A percentile compares a stretch with the other conserved stretches of the same genome.
phyloP scores from a whole-genome alignment of 2,888 invertebrate species.

The Heliconius aoede region DNA sequence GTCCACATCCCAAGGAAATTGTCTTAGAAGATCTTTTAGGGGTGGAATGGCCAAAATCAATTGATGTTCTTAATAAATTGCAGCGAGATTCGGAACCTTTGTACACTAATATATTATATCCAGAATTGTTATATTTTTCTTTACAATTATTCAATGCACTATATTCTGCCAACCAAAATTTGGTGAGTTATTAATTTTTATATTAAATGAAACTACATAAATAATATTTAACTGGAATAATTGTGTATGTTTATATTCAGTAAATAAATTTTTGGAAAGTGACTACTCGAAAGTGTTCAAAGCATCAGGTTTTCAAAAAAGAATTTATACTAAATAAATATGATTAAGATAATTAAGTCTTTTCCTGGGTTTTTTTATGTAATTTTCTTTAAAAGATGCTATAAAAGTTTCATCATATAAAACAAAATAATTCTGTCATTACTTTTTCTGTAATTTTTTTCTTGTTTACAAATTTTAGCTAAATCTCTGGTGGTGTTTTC shows the following conservation, averaged over 20 bases:
- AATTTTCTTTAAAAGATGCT: not conserved
- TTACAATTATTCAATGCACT: conserved; percentile 69
- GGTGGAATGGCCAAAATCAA: conserved; percentile 68
- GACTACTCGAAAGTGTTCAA: too few relatives aligned
- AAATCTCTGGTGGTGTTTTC: conserved; percentile 88
- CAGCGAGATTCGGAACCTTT: conserved; percentile 87
- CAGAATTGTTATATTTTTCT: conserved; percentile 77
- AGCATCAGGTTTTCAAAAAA: too few relatives aligned
- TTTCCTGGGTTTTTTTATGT: not conserved
- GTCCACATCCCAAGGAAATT: conserved; percentile 85
- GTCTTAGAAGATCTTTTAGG: conserved; percentile 71
- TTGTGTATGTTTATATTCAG: too few relatives aligned
- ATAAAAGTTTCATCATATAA: too few relatives aligned
- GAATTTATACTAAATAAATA: too few relatives aligned
- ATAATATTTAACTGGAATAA: too few relatives aligned
- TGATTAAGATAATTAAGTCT: not conserved
- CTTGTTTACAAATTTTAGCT: conserved; percentile 57
- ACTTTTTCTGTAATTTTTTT: conserved; percentile 42
- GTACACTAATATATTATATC: conserved; percentile 85
- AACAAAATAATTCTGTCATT: too few relatives aligned
- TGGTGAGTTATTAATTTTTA: conserved; percentile 59
- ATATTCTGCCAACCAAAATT: conserved; percentile 61
- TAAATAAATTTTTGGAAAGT: too few relatives aligned
- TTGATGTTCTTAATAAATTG: conserved; percentile 72
- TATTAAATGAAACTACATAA: too few relatives aligned